phyloP scores from a whole-genome alignment of 2,888 invertebrate genomes.

The Mactromeris polynyma region DNA sequence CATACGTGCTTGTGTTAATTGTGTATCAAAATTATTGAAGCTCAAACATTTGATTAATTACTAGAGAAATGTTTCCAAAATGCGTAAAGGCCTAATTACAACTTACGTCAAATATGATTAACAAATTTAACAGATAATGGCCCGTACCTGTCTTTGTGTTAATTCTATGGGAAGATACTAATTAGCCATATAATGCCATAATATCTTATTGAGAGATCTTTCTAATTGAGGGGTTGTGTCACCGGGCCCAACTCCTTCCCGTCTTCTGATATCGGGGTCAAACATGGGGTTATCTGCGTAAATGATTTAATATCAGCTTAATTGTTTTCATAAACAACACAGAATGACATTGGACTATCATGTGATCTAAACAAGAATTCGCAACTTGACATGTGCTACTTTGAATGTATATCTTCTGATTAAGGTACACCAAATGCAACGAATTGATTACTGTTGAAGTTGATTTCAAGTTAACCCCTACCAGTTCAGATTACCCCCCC shows the following conservation, averaged over 20 bases:
- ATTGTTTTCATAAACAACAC: neutral
- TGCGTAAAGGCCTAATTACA: neutral
- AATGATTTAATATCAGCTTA: neutral
- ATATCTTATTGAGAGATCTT: neutral
- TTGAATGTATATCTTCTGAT: neutral
- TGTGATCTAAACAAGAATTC: neutral
- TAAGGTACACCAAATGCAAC: neutral
- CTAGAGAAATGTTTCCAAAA: constrained; percentile 8
- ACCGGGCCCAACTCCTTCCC: constrained; percentile 14
- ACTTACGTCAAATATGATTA: neutral
- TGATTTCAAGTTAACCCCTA: too few species aligned
- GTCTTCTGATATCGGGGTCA: constrained; percentile 3
- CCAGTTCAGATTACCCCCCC: too few species aligned
- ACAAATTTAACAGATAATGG: constrained; percentile 3
- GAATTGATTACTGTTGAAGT: neutral
- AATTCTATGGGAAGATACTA: constrained; percentile 35
- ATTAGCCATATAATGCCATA: constrained; percentile 13
- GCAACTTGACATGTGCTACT: neutral
- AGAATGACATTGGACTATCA: neutral
- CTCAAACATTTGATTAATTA: neutral
- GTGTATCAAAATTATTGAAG: neutral
- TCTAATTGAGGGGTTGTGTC: constrained; percentile 28
- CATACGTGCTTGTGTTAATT: neutral
- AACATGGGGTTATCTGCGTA: neutral
- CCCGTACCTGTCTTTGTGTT: neutral